Conservation (phyloP, 1,140 invertebrate species). For the Drosophila insularis region DNA sequence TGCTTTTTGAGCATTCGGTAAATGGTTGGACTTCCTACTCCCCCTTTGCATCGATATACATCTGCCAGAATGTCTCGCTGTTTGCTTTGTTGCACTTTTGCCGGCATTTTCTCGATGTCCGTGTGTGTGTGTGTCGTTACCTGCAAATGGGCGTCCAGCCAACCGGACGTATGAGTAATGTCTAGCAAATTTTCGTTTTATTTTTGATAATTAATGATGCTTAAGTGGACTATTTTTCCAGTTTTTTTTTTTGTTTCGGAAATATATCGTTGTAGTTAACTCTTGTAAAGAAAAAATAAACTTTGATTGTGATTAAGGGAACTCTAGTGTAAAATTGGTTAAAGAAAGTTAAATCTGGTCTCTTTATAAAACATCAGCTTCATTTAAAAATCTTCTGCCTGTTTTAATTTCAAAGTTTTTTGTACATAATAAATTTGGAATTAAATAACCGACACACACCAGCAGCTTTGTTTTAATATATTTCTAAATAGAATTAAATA, state of each 20-base stretch:
- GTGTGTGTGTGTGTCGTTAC: conserved; percentile 4
- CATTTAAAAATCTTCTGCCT: no score
- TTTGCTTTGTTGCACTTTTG: conserved; percentile 29
- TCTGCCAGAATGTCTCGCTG: conserved; percentile 26
- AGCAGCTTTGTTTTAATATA: no score
- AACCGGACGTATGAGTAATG: conserved; percentile 33
- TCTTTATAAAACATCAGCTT: no score
- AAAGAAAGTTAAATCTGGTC: no score
- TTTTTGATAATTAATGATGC: not conserved
- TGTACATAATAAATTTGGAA: no score
- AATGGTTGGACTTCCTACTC: conserved; percentile 41
- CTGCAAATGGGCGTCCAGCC: not conserved
- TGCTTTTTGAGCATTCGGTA: conserved; percentile 71
- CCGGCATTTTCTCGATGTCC: not conserved
- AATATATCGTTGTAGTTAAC: not conserved
- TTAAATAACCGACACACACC: no score
- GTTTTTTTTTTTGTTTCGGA: no score
- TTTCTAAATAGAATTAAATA: no score
- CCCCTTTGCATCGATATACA: conserved; percentile 28
- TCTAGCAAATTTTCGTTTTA: conserved; percentile 12
- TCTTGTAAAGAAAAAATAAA: not conserved
- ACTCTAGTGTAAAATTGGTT: no score
- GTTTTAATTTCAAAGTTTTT: no score
- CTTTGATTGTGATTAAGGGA: not conserved
- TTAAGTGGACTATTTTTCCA: not conserved